Base-by-base conservation (phyloP, 2,113 vertebrate genomes). In the Cyanistes caeruleus region DNA sequence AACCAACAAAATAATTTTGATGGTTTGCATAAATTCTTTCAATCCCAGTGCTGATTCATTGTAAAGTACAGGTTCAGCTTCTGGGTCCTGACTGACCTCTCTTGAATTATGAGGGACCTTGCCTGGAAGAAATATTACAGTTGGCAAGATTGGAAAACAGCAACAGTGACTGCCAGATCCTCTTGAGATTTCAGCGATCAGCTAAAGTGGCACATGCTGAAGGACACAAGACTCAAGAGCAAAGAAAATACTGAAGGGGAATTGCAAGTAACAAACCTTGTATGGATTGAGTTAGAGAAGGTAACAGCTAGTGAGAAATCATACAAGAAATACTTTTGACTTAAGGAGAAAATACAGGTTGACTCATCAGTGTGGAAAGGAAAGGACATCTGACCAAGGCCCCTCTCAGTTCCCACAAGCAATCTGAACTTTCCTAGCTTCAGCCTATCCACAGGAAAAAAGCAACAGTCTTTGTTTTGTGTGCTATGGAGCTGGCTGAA, bases 41-140 rank as follows among this genome's bases (percentile, higher is more conserved):
- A 77, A 11, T 55, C 23, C 68, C 15, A 14, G 46, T 67, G 46
- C 59, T 90, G 79, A 92, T 92, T 92, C 90, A 88, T 86, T 95
- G 83, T 81, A 86, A 94, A 94, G 84, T 85, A 94, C 68, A 90
- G 72, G 63, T 90, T 95, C 60, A 83, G 65, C 85, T 97, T 63
- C 49, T 35, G 30, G 83, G 85, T 84, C 83, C 55, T 92, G 88
- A 53, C 88, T 93, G 90, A 95, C 88, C 88, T 88, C 90, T 65
- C 75, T 67, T 94, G 73, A 96, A 90, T 96, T 97, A 96, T 86
- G 72, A 77, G 79, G 28, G 76, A 79, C 67, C 75, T 93, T 84
- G 90, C 83, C 86, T 93, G 69, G 51, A 74, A 94, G 80, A 97
- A 95, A 96, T 97, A 95, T 93, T 94, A 62, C 89, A 70, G 75